Evolutionary conservation across 2,113 vertebrate genomes (phyloP).

Genomic region (Pao palembangensis): DNA sequence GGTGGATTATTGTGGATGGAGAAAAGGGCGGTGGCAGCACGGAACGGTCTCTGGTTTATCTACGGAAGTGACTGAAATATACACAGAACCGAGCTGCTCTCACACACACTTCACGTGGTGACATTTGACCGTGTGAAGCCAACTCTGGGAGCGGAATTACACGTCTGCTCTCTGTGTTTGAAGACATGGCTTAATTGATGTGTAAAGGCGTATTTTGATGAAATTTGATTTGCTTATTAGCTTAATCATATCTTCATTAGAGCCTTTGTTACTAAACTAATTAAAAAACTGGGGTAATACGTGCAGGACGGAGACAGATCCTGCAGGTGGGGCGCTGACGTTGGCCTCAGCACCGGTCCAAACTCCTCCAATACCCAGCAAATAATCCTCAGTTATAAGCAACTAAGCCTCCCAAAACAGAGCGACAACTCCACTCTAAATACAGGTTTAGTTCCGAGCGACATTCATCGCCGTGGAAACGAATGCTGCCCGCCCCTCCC

Average conservation of each 20-base stretch:
- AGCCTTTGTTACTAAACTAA: too few relatives aligned
- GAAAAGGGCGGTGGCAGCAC: conserved; percentile 19
- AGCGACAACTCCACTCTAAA: conserved; percentile 50
- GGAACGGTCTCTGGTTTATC: conserved; percentile 14
- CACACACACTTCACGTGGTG: conserved; percentile 26
- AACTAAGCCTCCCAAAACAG: conserved; percentile 42
- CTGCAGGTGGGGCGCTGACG: conserved; percentile 33
- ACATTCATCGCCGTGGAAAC: conserved; percentile 61
- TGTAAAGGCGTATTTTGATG: background rate
- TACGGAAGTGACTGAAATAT: conserved; percentile 32
- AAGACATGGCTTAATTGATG: background rate
- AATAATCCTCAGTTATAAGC: conserved; percentile 54
- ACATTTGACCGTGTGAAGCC: conserved; percentile 30
- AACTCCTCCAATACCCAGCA: conserved; percentile 32
- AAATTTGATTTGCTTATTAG: background rate
- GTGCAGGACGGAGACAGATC: background rate
- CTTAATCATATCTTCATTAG: too few relatives aligned
- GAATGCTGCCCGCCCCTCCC: conserved; percentile 39
- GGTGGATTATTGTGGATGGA: conserved; percentile 5
- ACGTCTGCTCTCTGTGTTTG: too few relatives aligned
- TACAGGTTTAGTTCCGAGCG: conserved; percentile 29
- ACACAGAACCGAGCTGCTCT: conserved; percentile 37
- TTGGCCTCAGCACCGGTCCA: background rate
- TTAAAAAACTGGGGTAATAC: too few relatives aligned
- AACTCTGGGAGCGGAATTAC: background rate